Conservation (phyloP, 2,113 vertebrate genomes). For the Thunnus maccoyii region DNA sequence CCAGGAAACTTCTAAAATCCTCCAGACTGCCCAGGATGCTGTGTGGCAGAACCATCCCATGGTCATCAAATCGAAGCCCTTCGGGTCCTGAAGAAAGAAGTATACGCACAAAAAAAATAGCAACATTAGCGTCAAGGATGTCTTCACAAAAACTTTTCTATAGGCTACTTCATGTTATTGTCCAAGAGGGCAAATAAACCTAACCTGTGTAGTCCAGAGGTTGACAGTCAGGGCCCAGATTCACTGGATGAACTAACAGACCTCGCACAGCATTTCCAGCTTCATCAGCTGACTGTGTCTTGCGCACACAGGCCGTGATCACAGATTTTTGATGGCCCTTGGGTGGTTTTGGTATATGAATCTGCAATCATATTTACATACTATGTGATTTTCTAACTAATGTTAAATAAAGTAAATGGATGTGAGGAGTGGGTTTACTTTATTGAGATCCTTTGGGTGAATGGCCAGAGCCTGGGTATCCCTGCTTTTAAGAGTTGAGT, state of each 20-base stretch:
- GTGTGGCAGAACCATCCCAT: conserved; percentile 88
- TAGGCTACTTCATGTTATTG: not conserved
- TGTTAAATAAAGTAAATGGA: not conserved
- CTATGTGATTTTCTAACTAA: not conserved
- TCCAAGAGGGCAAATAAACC: not conserved
- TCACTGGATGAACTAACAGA: conserved; percentile 53
- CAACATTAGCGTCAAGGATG: not conserved
- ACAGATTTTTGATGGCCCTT: conserved; percentile 61
- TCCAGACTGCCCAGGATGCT: conserved; percentile 91
- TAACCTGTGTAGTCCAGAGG: conserved; percentile 84
- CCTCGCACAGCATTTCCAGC: conserved; percentile 45
- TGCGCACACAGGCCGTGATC: conserved; percentile 73
- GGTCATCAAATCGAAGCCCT: conserved; percentile 72
- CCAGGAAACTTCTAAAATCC: conserved; percentile 88
- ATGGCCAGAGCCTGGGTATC: conserved; percentile 84
- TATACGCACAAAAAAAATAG: not conserved
- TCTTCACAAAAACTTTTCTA: not conserved
- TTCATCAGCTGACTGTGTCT: conserved; percentile 70
- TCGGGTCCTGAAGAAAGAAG: conserved; percentile 70
- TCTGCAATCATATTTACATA: conserved; percentile 69
- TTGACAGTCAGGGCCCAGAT: conserved; percentile 44
- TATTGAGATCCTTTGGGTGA: conserved; percentile 81
- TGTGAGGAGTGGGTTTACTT: conserved; percentile 76
- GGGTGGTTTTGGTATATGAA: conserved; percentile 72
- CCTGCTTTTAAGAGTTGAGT: conserved; percentile 72